phyloP scores from a whole-genome alignment of 1,140 invertebrate species.

The Leptopilina boulardi region DNA sequence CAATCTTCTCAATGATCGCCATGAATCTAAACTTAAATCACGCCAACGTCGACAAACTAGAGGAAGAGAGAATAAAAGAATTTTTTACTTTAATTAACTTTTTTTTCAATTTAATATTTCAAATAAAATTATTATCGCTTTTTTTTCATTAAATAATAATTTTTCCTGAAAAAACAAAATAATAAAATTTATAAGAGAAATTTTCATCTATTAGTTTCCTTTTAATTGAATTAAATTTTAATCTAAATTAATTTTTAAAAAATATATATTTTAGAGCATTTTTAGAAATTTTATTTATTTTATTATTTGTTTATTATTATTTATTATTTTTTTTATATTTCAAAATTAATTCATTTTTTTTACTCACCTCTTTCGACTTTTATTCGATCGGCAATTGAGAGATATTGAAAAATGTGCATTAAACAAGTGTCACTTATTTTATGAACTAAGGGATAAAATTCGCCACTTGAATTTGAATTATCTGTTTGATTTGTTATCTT shows the following conservation, averaged over 20 bases:
- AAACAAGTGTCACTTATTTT: slow-evolving; percentile 18
- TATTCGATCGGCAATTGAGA: neutral
- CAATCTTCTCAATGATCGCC: neutral
- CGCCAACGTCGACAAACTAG: slow-evolving; percentile 18
- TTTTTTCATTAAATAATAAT: no score
- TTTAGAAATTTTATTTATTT: no score
- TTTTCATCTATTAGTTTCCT: no score
- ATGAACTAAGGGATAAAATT: slow-evolving; percentile 7
- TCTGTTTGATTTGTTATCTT: neutral
- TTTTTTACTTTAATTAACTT: neutral
- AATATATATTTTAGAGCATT: no score
- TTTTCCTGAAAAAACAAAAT: no score
- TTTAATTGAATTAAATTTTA: no score
- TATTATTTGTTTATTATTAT: neutral
- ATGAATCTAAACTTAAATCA: neutral
- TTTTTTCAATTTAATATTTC: neutral
- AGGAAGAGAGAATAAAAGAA: neutral
- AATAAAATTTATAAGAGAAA: no score
- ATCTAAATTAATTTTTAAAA: no score
- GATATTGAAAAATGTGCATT: slow-evolving; percentile 19
- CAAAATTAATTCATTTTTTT: no score
- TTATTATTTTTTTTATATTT: neutral
- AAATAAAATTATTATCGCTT: no score
- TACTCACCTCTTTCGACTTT: slow-evolving; percentile 8
- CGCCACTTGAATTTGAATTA: neutral